phyloP scores from a whole-genome alignment of 2,888 invertebrate genomes.

The Leptopilina drosophilae region DNA sequence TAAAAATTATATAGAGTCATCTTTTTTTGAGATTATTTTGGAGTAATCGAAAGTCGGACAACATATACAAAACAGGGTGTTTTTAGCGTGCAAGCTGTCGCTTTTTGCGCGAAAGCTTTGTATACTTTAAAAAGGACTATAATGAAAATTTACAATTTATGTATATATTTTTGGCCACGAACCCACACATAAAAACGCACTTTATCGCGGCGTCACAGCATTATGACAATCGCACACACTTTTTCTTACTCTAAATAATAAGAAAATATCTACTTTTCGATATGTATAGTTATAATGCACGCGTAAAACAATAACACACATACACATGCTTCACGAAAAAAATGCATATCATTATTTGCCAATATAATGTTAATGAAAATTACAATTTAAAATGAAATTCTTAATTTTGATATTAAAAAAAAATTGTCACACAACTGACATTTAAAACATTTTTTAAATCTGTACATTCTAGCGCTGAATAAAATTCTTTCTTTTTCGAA shows the following conservation, averaged over 20 bases:
- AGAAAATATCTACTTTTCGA: conserved; percentile 16
- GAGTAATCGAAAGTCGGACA: background rate
- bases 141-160: background rate
- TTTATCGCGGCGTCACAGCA: conserved; percentile 26
- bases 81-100: conserved; percentile 12
- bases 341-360: conserved; percentile 33
- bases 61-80: conserved; percentile 20
- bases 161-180: background rate
- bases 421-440: no score
- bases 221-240: conserved; percentile 61
- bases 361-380: background rate
- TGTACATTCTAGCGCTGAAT: no score
- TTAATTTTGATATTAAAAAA: no score
- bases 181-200: conserved; percentile 12
- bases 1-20: no score
- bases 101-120: conserved; percentile 24
- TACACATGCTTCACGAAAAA: background rate
- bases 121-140: conserved; percentile 24
- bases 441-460: no score
- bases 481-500: no score
- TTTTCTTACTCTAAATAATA: conserved; percentile 47
- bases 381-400: no score
- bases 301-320: conserved; percentile 5
- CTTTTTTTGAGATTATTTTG: background rate
- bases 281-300: conserved; percentile 8